Base-by-base conservation (phyloP, 2,797 vertebrate species). In the Chromobotia macracanthus region DNA sequence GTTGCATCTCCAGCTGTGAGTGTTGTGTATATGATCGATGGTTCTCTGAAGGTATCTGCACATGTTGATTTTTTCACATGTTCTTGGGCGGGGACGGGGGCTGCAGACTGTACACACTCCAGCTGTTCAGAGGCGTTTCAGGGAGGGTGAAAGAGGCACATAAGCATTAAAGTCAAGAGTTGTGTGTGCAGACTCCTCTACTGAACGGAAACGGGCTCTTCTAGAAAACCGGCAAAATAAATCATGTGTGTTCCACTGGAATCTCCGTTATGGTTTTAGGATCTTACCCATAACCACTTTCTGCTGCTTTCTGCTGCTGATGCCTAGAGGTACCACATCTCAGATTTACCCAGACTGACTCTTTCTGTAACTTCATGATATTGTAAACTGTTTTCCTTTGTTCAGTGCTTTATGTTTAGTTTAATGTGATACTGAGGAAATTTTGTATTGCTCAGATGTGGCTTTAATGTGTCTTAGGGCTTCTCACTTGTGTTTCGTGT, bases 81-180 rank as follows among this genome's bases (percentile, higher is more conserved):
- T 50, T 60, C 56, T 19, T 13, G 28, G 58, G 60, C 50, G 58
- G 53, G 31, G 64, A 3, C 13, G n/a, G 19, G 73, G 66, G 73
- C 64, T 56, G 58, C 66, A 80, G 25, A 61, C 76, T 60, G 72
- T 80, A 86, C 81, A 83, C 35, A 75, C 72, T 84, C 83, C 85
- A 84, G 83, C 85, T 86, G 85, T 84, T 78, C 28, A 44, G 74
- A 72, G 68, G 38, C 48, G 31, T 44, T 53, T 23, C 72, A 70
- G 41, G 66, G 70, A 64, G 65, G 69, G 67, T 51, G 15, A 65
- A 55, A 75, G 70, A 72, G 64, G 56, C 53, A 53, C 77, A 80
- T 38, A 55, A 63, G 46, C 15, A 3, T 21, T 69, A 77, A 55
- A 77, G 74, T 73, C 38, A 55, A 67, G 38, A 70, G 73, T 28